Percentiles rank a stretch among this genome's conserved stretches.
Evolutionary conservation across 2,797 vertebrate genomes (phyloP).

Genomic region (Vipera ursinii): DNA sequence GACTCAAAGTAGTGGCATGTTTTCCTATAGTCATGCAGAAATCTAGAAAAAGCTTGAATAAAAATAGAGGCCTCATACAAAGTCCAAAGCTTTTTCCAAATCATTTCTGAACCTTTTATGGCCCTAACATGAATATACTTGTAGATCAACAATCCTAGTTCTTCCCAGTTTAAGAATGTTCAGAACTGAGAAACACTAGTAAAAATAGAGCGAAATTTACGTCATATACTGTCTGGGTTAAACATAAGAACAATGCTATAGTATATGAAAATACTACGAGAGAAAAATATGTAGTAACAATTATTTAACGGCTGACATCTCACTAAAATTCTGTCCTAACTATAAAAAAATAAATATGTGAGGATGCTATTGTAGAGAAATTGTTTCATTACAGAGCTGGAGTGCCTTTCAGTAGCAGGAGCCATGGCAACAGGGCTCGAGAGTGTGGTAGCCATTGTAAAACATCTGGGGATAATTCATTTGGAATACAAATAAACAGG

Average conservation of each 20-base stretch:
- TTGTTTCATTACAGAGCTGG: background rate
- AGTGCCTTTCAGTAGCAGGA: constrained; percentile 3
- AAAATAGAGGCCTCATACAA: background rate
- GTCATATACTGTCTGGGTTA: no score
- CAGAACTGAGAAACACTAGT: background rate
- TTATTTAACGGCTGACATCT: background rate
- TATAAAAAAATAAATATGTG: background rate
- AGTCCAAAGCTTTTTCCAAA: background rate
- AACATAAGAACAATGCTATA: background rate
- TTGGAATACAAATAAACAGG: constrained; percentile 11
- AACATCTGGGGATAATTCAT: background rate
- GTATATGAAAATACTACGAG: background rate
- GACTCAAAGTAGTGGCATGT: background rate
- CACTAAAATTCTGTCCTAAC: background rate
- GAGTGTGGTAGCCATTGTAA: background rate
- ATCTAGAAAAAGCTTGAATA: background rate
- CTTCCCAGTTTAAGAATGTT: background rate
- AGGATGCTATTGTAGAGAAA: fast-evolving
- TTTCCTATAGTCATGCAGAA: background rate
- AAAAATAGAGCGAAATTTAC: background rate
- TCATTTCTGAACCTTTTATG: background rate
- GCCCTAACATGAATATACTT: background rate
- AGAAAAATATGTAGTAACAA: background rate
- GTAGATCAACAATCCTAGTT: background rate
- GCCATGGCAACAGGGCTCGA: background rate